These are phyloP conservation scores for Lottia scabra DNA, from an alignment of 2,888 invertebrate species.

Conservation along the genomic window DNA sequence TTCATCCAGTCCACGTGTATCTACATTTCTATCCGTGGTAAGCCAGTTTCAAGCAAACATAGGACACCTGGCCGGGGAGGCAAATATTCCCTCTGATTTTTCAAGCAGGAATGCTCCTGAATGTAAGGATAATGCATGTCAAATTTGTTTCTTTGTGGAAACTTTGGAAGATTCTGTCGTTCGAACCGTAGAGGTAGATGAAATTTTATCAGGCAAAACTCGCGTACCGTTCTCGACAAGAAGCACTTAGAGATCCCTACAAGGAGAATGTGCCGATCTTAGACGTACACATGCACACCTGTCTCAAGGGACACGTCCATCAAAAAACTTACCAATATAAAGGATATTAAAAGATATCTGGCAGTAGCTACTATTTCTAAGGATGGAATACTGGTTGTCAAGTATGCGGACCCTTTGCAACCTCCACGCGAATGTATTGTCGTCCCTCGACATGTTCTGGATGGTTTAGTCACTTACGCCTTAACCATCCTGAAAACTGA, in stretches of 20 bases:
- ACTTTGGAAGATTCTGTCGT: slow-evolving; percentile 35
- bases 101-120: slow-evolving; percentile 32
- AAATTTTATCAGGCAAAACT: slow-evolving; percentile 21
- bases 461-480: slow-evolving; percentile 25
- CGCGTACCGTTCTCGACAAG: slow-evolving; percentile 34
- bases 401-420: slow-evolving; percentile 5
- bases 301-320: slow-evolving; percentile 42
- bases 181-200: slow-evolving; percentile 1
- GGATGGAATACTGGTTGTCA: slow-evolving; percentile 36
- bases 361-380: slow-evolving; percentile 31
- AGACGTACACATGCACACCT: slow-evolving; percentile 36
- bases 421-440: not conserved
- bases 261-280: slow-evolving; percentile 39
- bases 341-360: slow-evolving; percentile 37
- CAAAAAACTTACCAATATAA: slow-evolving; percentile 39
- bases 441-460: slow-evolving; percentile 24
- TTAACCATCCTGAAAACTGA: slow-evolving; percentile 30
- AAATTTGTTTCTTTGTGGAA: slow-evolving; percentile 30
- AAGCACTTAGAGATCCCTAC: slow-evolving; percentile 33
- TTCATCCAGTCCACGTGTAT: slow-evolving; percentile 33
- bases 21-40: slow-evolving; percentile 32
- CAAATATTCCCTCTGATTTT: slow-evolving; percentile 35
- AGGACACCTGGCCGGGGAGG: slow-evolving; percentile 25
- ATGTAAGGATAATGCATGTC: slow-evolving; percentile 31
- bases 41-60: slow-evolving; percentile 29